Evolutionary conservation across 1,140 invertebrate species (phyloP).

Genomic region (Scaptomyza montana): DNA sequence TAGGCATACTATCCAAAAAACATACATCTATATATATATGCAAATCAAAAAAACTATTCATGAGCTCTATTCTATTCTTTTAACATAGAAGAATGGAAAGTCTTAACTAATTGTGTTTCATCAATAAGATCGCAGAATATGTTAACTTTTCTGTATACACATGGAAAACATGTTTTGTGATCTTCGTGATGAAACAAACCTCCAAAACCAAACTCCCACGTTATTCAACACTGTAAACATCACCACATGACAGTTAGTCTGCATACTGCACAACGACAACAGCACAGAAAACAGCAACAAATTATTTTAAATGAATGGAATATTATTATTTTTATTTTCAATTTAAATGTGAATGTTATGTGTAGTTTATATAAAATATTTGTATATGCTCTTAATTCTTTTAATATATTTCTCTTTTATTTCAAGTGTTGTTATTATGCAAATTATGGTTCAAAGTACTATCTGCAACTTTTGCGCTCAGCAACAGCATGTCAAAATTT

Average conservation of each 20-base stretch:
- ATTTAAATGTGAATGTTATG: slow-evolving; percentile 22
- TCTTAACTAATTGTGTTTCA: neutral
- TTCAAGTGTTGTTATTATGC: slow-evolving; percentile 56
- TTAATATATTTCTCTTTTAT: slow-evolving; percentile 21
- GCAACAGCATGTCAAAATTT: slow-evolving; percentile 40
- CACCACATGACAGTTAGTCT: slow-evolving; percentile 56
- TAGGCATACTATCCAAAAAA: slow-evolving; percentile 34
- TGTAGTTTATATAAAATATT: slow-evolving; percentile 14
- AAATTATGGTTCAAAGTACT: slow-evolving; percentile 50
- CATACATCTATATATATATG: slow-evolving; percentile 26
- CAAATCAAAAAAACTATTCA: slow-evolving; percentile 12
- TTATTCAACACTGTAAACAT: slow-evolving; percentile 37
- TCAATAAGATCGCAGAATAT: slow-evolving; percentile 32
- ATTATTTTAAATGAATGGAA: slow-evolving; percentile 9
- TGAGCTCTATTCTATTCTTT: neutral
- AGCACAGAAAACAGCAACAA: slow-evolving; percentile 36
- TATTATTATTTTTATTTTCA: neutral
- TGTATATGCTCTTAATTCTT: slow-evolving; percentile 12
- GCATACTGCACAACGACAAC: slow-evolving; percentile 15
- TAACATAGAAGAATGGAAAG: too few species aligned
- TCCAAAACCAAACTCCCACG: slow-evolving; percentile 13
- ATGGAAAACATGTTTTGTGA: neutral
- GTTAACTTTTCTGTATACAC: neutral
- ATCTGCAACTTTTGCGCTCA: slow-evolving; percentile 32
- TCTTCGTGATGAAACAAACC: slow-evolving; percentile 35